Base-by-base conservation (phyloP, 2,113 vertebrate species). In the Caracal caracal region DNA sequence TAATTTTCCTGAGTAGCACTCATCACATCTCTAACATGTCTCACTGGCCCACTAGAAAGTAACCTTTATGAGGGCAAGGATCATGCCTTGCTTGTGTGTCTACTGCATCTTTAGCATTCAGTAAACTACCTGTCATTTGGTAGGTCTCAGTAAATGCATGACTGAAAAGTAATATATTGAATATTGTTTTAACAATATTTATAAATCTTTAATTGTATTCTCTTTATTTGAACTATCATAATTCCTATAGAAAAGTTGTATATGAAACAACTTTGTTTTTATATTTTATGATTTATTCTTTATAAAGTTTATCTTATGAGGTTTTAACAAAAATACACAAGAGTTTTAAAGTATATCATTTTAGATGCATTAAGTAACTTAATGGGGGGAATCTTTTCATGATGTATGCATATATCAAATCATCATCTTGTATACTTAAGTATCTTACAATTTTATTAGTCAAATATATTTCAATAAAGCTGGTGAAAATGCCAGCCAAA, bases 101-200 rank as follows among this genome's bases (percentile, higher is more conserved):
- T 79, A 1, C 40, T 93, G 28, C 5, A 40, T 87, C 35, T 93
- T 83, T 33, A 65, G 28, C 22, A 16, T 63, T 65, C 84, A 73
- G 26, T 51, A 7, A 68, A 59, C 37, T 85, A 43, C 78, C 11
- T 89, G 76, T 6, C 33, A 76, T 51, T 6, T 92, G 20, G 40
- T 76, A 66, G 28, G 47, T 86, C 5, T 66, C 82, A 63, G 33
- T 90, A 87, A 71, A 82, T 96, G 70, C 40, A 75, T 96, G 63
- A n/a, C 68, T 63, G 30, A 80, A 80, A 94, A 89, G 61, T 61
- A 94, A 65, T 94, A 63, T 76, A 76, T 92, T 88, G 75, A 92
- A 49, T 92, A 66, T 53, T 71, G 33, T 91, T 92, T 66, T 43
- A 16, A 92, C 88, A 76, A 47, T 79, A 81, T 71, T 88, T 84